These are phyloP conservation scores for Myotis pilosus DNA, from an alignment of 2,797 vertebrate genomes.

Conservation along the genomic window DNA sequence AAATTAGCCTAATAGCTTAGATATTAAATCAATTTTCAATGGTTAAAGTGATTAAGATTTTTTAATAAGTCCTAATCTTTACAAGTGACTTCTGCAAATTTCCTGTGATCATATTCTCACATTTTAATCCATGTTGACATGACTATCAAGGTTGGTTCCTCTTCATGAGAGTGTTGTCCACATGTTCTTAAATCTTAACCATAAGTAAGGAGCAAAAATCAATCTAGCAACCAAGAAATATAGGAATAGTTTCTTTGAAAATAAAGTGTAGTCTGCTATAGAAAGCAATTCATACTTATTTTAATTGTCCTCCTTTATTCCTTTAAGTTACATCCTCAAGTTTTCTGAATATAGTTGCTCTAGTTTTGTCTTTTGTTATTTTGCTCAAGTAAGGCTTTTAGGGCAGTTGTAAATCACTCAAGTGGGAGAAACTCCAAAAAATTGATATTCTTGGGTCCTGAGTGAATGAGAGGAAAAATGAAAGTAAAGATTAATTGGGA, in stretches of 20 bases:
- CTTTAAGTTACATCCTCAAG: background rate
- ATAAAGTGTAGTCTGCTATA: background rate
- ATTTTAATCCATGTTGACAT: background rate
- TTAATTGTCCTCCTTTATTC: background rate
- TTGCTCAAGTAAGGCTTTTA: conserved; percentile 25
- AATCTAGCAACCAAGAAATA: background rate
- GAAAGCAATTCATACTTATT: conserved; percentile 24
- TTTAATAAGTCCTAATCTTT: background rate
- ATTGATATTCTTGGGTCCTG: background rate
- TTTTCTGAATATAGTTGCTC: background rate
- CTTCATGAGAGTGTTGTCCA: background rate
- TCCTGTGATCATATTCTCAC: background rate
- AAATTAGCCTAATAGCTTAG: conserved; percentile 27
- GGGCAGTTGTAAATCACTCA: background rate
- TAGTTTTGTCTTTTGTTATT: background rate
- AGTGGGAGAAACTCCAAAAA: background rate
- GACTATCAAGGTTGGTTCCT: background rate
- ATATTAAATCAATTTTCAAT: background rate
- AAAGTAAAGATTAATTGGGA: conserved; percentile 19
- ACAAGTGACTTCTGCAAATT: background rate
- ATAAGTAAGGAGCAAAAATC: background rate
- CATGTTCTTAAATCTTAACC: background rate
- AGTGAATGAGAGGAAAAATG: background rate
- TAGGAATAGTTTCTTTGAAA: background rate
- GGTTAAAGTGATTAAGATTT: background rate